Conservation (phyloP, 2,888 invertebrate species). For the Eledona agricola region DNA sequence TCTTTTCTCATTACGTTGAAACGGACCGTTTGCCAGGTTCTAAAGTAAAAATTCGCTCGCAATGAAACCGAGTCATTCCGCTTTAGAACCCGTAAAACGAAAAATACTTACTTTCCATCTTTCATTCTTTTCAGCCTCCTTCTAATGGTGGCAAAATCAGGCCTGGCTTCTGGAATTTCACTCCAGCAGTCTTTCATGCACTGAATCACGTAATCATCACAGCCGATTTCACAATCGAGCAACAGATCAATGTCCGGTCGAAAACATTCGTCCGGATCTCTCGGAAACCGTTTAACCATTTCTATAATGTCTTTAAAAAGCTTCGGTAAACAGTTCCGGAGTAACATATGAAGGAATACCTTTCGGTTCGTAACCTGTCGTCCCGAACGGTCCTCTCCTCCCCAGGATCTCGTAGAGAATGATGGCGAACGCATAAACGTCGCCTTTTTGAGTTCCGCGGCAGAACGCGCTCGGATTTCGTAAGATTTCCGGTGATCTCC, state of each 20-base stretch:
- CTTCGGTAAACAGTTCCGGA: not conserved
- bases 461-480: constrained; percentile 74
- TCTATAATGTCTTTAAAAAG: constrained; percentile 82
- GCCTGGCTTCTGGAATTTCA: constrained; percentile 82
- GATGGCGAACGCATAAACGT: constrained; percentile 96
- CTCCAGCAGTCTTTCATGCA: constrained; percentile 92
- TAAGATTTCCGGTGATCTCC: constrained; percentile 95
- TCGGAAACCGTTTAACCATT: constrained; percentile 76
- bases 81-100: no score
- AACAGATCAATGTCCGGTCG: constrained; percentile 80
- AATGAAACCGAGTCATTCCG: no score
- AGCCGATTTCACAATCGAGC: constrained; percentile 75
- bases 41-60: no score
- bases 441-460: constrained; percentile 86
- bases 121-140: constrained; percentile 86
- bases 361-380: constrained; percentile 82
- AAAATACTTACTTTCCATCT: constrained; percentile 78
- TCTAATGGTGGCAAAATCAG: constrained; percentile 85
- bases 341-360: constrained; percentile 66
- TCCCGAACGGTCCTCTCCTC: constrained; percentile 89
- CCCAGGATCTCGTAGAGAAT: constrained; percentile 94
- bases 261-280: constrained; percentile 76
- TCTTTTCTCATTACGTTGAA: no score
- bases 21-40: no score
- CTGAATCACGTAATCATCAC: constrained; percentile 81